These are phyloP conservation scores for Hipparchia sbordonii DNA, from an alignment of 2,888 invertebrate species.

Conservation along the genomic window DNA sequence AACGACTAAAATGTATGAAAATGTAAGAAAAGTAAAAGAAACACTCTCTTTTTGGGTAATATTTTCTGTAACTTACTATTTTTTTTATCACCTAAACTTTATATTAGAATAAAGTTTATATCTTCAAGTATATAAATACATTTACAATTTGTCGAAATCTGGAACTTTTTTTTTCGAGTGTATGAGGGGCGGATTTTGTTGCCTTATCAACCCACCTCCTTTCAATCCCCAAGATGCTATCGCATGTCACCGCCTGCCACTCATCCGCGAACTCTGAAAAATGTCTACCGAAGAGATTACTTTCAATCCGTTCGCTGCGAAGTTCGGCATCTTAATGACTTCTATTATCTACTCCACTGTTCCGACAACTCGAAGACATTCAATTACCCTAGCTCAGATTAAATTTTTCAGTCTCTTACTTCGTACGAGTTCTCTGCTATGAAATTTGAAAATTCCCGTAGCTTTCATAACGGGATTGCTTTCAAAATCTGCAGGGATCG, in stretches of 20 bases:
- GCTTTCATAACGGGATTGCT: slow-evolving; percentile 33
- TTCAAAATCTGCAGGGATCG: slow-evolving; percentile 37
- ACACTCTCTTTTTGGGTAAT: no score
- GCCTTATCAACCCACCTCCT: no score
- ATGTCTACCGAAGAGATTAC: slow-evolving; percentile 68
- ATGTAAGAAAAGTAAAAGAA: no score
- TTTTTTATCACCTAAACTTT: no score
- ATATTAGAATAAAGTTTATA: no score
- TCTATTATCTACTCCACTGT: slow-evolving; percentile 67
- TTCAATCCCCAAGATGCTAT: slow-evolving; percentile 65
- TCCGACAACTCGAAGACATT: slow-evolving; percentile 59
- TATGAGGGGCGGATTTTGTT: no score
- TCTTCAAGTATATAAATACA: no score
- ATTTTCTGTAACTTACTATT: no score
- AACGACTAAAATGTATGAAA: no score
- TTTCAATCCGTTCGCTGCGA: slow-evolving; percentile 66
- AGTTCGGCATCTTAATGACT: slow-evolving; percentile 73
- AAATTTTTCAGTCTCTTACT: slow-evolving; percentile 45
- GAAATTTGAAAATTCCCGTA: slow-evolving; percentile 11
- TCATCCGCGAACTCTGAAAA: slow-evolving; percentile 61
- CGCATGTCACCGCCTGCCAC: slow-evolving; percentile 50
- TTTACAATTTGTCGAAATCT: no score
- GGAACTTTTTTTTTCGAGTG: no score
- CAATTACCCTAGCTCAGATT: slow-evolving; percentile 62
- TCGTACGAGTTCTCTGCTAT: slow-evolving; percentile 37